Percentiles rank a stretch among this genome's conserved stretches.
These are phyloP conservation scores for Cladopsammia gracilis DNA, from an alignment of 64 coral and sea anemone species.

Conservation along the genomic window DNA sequence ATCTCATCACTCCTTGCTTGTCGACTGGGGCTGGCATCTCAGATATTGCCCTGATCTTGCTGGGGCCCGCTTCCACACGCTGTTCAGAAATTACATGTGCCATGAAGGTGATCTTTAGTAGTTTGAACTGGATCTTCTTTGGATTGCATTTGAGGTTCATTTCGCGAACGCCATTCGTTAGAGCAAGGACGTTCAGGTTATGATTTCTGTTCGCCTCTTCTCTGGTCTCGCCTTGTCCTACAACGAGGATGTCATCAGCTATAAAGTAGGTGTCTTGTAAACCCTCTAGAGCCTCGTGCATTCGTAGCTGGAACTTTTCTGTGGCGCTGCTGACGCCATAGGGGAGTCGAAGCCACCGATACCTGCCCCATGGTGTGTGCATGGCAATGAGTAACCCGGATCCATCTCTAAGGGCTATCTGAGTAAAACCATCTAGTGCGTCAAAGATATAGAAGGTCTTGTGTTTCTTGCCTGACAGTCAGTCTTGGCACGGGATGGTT, in stretches of 20 bases:
- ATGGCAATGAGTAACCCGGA: too few species aligned
- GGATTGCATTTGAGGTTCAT: constrained; percentile 45
- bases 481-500: too few species aligned
- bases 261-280: constrained; percentile 41
- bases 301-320: too few species aligned
- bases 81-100: too few species aligned
- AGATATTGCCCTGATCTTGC: constrained; percentile 40
- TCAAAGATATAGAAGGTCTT: too few species aligned
- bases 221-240: constrained; percentile 27
- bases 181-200: too few species aligned
- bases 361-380: constrained; percentile 45
- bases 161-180: constrained; percentile 51
- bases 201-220: too few species aligned
- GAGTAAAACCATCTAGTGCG: constrained; percentile 42
- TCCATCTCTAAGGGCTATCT: constrained; percentile 38
- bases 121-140: too few species aligned
- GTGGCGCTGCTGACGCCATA: constrained; percentile 45
- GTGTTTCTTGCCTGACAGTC: too few species aligned
- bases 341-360: constrained; percentile 54
- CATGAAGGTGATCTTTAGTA: too few species aligned
- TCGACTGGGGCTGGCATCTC: constrained; percentile 45
- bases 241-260: constrained; percentile 48
- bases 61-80: constrained; percentile 26
- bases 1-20: too few species aligned
- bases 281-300: too few species aligned